Percentiles rank a stretch among this genome's conserved stretches.
Conservation (phyloP, 1,140 invertebrate genomes). For the Drosophila rufa region DNA sequence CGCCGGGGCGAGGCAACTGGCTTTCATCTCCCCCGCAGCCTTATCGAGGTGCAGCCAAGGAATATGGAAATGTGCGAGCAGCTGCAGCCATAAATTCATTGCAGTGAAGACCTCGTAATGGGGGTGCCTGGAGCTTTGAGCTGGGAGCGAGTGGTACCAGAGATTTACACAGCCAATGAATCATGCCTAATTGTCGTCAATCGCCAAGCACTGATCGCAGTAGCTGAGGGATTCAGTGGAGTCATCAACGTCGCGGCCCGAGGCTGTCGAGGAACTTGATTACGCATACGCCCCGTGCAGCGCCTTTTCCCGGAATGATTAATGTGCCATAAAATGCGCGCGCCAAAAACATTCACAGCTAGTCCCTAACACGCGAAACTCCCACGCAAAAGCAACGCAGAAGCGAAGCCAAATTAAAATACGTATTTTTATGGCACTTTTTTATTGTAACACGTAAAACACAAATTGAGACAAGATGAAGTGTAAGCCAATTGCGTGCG, state of each 20-base stretch:
- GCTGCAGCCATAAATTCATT: conserved; percentile 63
- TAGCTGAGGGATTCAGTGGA: conserved; percentile 42
- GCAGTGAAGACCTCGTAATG: conserved; percentile 21
- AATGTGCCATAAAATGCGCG: conserved; percentile 70
- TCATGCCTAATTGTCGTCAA: conserved; percentile 49
- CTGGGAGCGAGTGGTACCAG: conserved; percentile 3
- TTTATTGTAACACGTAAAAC: conserved; percentile 79
- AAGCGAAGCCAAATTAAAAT: conserved; percentile 42
- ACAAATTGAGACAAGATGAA: conserved; percentile 68
- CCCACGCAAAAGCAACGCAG: conserved; percentile 46
- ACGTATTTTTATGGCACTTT: conserved; percentile 66
- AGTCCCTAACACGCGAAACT: conserved; percentile 58
- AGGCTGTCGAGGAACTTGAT: conserved; percentile 54
- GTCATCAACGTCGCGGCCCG: conserved; percentile 36
- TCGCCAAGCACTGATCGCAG: conserved; percentile 29
- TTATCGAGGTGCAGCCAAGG: conserved; percentile 48
- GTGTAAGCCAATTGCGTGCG: conserved; percentile 34
- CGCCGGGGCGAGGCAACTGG: conserved; percentile 17
- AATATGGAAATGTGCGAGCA: conserved; percentile 61
- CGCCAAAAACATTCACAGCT: conserved; percentile 55
- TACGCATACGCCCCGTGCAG: conserved; percentile 43
- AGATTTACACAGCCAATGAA: conserved; percentile 43
- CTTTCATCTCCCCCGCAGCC: conserved; percentile 16
- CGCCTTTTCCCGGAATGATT: conserved; percentile 49
- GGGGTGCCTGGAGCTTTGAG: neutral